Evolutionary conservation across 2,113 vertebrate species (phyloP).

Genomic region (Emydocephalus ijimae): DNA sequence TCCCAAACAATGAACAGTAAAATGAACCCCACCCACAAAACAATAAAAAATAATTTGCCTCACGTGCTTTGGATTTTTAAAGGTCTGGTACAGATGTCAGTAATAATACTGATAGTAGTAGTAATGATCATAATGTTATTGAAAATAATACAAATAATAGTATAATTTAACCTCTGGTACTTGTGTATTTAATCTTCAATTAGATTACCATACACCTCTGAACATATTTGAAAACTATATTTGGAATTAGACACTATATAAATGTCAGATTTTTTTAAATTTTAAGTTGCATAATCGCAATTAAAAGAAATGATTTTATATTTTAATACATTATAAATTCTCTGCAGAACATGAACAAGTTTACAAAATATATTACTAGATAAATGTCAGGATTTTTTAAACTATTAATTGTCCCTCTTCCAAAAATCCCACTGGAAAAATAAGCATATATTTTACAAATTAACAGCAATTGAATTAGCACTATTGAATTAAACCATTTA

Average conservation of each 20-base stretch:
- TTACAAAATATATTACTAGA: slow-evolving; percentile 29
- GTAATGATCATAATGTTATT: neutral
- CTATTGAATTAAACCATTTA: neutral
- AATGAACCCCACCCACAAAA: too few species aligned
- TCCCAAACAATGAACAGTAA: too few species aligned
- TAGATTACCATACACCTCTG: neutral
- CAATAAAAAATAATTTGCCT: too few species aligned
- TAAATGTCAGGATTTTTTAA: slow-evolving; percentile 36
- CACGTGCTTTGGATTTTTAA: too few species aligned
- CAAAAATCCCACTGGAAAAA: slow-evolving; percentile 14
- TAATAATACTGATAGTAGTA: neutral
- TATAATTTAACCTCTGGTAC: neutral
- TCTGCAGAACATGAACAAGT: slow-evolving; percentile 2
- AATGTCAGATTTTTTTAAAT: slow-evolving; percentile 22
- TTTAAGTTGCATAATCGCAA: slow-evolving; percentile 1
- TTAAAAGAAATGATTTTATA: slow-evolving; percentile 28
- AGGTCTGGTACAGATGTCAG: neutral
- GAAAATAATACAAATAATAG: neutral
- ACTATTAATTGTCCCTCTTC: slow-evolving; percentile 2
- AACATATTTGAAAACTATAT: slow-evolving; percentile 1
- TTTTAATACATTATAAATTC: slow-evolving; percentile 21
- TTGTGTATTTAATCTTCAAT: neutral
- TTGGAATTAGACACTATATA: slow-evolving; percentile 5
- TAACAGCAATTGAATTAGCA: neutral
- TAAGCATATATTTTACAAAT: neutral